phyloP scores from a whole-genome alignment of 2,797 vertebrate species.

The Spea hammondii region DNA sequence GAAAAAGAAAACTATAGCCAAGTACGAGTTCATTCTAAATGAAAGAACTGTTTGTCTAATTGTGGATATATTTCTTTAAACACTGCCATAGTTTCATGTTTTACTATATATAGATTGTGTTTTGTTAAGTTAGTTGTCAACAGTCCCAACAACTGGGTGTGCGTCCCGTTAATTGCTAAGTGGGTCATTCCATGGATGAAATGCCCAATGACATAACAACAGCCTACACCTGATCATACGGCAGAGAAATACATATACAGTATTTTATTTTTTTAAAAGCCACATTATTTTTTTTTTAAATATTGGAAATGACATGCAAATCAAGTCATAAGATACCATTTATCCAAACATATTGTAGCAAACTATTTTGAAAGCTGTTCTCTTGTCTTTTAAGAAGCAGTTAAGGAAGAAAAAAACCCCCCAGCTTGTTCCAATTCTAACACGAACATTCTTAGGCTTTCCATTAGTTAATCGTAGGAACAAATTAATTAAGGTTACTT shows the following conservation, averaged over 20 bases:
- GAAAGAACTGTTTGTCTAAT: not conserved
- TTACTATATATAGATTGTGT: no score
- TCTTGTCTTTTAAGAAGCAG: not conserved
- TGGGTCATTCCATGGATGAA: no score
- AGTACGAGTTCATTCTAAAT: not conserved
- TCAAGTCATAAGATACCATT: not conserved
- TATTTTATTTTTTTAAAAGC: no score
- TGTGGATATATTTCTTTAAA: not conserved
- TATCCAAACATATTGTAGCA: no score
- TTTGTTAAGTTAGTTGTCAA: no score
- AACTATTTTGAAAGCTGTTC: no score
- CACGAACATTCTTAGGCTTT: conserved; percentile 3
- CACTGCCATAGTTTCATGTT: not conserved
- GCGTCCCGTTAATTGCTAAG: no score
- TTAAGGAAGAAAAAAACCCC: not conserved
- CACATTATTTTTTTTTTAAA: no score
- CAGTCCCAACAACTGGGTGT: no score
- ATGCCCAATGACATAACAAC: no score
- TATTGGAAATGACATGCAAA: conserved; percentile 12
- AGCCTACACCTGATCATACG: no score
- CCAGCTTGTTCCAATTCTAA: not conserved
- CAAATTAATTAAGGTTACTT: conserved; percentile 35
- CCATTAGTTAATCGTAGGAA: conserved; percentile 19
- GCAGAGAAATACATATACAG: no score
- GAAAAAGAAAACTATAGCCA: not conserved